Conservation (phyloP, 2,113 vertebrate species). For the Serinus canaria region DNA sequence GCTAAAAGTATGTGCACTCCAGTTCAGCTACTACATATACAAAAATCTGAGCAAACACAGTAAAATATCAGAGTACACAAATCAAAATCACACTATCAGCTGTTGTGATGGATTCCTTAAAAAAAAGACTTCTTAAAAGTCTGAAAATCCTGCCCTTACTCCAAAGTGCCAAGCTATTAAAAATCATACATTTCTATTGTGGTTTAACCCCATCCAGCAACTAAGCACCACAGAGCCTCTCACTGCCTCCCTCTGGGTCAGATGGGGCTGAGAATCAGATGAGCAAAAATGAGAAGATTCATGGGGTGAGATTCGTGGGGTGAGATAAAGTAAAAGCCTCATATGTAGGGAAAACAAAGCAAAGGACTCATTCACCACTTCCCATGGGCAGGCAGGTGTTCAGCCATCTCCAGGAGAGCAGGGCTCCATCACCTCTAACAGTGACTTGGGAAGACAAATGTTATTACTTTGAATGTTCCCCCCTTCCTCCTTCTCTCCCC, state of each 20-base stretch:
- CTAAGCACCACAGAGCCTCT: neutral
- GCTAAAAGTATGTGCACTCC: neutral
- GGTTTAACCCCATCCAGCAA: neutral
- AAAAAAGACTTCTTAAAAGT: neutral
- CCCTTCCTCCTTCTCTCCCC: neutral
- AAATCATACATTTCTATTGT: rapidly evolving
- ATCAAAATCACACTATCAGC: neutral
- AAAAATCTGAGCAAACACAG: neutral
- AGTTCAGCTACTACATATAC: neutral
- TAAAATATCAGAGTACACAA: neutral
- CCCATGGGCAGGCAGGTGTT: neutral
- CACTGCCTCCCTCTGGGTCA: rapidly evolving
- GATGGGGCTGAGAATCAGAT: neutral
- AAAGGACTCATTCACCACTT: neutral
- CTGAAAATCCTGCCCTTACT: neutral
- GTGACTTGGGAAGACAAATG: neutral
- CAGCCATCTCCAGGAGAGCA: neutral
- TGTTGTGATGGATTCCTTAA: neutral
- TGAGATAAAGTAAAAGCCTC: neutral
- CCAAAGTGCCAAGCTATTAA: neutral
- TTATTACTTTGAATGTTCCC: neutral
- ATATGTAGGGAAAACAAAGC: neutral
- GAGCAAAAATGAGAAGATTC: neutral
- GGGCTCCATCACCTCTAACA: neutral
- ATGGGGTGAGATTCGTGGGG: neutral